Base-by-base conservation (phyloP, 2,888 invertebrate genomes). In the Chalcosyrphus nemorum region DNA sequence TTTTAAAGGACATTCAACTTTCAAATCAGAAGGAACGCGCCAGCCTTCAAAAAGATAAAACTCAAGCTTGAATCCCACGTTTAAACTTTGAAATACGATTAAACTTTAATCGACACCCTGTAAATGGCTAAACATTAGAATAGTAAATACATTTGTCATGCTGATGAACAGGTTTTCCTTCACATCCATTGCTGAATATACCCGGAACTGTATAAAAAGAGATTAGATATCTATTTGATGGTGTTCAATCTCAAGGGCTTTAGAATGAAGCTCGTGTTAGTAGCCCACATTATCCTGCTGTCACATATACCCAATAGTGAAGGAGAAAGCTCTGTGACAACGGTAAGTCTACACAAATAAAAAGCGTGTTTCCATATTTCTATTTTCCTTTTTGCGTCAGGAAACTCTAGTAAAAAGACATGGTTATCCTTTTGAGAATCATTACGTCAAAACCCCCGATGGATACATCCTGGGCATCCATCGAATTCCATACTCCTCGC, bases 401-500 rank as follows among this genome's bases (percentile, higher is more conserved):
- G 27, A 50, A 66, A 32, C 9, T 7, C 4, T 82, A 2, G 78
- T 82, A 0, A 15, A 32, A 7, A 24, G 32, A 4, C 52, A 86
- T 45, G 82, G 89, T 0, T 89, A 90, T 71, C 86, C 86, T 0
- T 82, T 89, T 24, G 95, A 90, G 45, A 88, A 87, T 9, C 95
- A 96, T 87, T 91, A 93, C 0, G 93, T 96, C 0, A 90, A 93
- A 65, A 90, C 90, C 0, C 86, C 88, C 0, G 90, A 90, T 86
- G 90, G 90, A 7, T 90, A 90, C 35, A 71, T 89, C 27, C 75
- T 90, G 2, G 88, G 88, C 4, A 87, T 90, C 86, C 90, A 90
- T 75, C 88, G 90, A 3, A 90, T 90, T 21, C 89, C 90, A 0
- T 88, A 88, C 45, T 88, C 90, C 4, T 68, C 87, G 57, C 86